phyloP scores from a whole-genome alignment of 2,797 vertebrate species.

The Oophaga sylvatica region DNA sequence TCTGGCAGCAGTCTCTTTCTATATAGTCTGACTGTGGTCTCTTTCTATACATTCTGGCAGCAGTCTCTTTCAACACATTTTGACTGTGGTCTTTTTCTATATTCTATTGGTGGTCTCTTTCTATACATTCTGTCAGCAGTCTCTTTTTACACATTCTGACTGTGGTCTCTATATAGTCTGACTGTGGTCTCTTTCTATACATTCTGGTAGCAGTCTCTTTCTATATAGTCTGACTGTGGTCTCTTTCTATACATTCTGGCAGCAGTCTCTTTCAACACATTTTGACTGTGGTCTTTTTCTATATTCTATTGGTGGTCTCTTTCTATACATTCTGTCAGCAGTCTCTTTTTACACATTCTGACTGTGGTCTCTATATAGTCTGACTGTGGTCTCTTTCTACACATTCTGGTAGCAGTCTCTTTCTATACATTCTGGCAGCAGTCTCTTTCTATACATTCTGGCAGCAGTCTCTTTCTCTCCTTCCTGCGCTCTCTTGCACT shows the following conservation, averaged over 20 bases:
- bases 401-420: not conserved
- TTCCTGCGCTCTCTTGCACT: not conserved
- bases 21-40: not conserved
- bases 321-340: not conserved
- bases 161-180: not conserved
- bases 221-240: not conserved
- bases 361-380: not conserved
- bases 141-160: not conserved
- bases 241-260: not conserved
- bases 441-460: not conserved
- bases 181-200: not conserved
- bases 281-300: not conserved
- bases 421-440: not conserved
- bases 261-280: not conserved
- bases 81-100: not conserved
- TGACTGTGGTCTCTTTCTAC: not conserved
- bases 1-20: not conserved
- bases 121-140: not conserved
- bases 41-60: not conserved
- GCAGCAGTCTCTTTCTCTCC: not conserved
- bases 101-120: not conserved
- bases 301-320: not conserved
- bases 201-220: not conserved
- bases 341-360: not conserved
- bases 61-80: not conserved